Base-by-base conservation (phyloP, 2,113 vertebrate species). In the Ariopsis seemanni region DNA sequence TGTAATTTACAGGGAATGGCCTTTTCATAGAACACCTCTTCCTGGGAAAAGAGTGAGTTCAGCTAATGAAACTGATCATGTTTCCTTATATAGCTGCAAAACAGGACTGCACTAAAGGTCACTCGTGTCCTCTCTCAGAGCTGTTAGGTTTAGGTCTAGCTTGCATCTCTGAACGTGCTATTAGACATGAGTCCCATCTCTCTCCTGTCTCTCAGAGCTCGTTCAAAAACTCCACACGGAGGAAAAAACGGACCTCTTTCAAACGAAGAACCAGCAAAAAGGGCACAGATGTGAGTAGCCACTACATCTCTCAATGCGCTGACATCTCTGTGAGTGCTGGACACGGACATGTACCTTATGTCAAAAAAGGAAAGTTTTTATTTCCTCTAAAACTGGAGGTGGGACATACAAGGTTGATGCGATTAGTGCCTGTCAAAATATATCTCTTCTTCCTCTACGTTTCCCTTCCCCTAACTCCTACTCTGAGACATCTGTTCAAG, bases 191-290 rank as follows among this genome's bases (percentile, higher is more conserved):
- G 71, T 79, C 58, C 82, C 88, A 34, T 92, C 86, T 92, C 84
- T 91, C 87, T 90, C 87, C 91, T 90, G 86, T 89, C 88, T 82
- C 89, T 89, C 88, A 96, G 95, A 96, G 93, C 93, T 96, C 95
- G 2, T 95, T 96, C 60, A 99, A 99, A 94, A 97, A 96, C 91
- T 99, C 98, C 20, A 97, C 96, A 85, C 94, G 97, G 82, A 96
- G 97, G 90, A 99, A 99, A 97, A 99, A 99, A 92, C 96, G 98
- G 91, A 98, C 98, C 0, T 99, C 98, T 85, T 99, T 99, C 94
- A 99, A 99, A 95, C 95, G 98, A 90, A 97, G 98, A 95, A 96
- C 96, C 87, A 99, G 98, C 93, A 99, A 98, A 94, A 98, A 97
- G 95, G 96, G 98, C 89, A 94, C 96, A 0, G 98, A 99, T 91